Evolutionary conservation across 2,113 vertebrate genomes (phyloP), one percentile per base, ranked within the genome.

Genomic region (Ailuropoda melanoleuca): DNA sequence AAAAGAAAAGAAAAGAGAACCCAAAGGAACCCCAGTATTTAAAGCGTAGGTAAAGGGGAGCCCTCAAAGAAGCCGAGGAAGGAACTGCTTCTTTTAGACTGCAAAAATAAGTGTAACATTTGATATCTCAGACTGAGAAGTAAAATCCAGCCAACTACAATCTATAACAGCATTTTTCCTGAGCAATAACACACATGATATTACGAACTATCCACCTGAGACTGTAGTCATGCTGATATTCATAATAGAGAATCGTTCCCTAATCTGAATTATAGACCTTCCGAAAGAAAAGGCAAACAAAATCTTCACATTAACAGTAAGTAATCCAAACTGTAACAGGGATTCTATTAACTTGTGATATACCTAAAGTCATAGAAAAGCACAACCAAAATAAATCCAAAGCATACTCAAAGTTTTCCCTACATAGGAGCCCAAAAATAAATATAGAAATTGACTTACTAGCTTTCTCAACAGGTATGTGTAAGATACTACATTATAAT

Each of bases 371-470:
- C 77, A 85, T 29, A 87, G 21, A 94, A 72, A 92, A 90, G 34
- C 31, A 75, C 95, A 77, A 62, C 1, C 23, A 90, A 95, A 93
- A 50, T 82, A 89, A 97, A 96, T 11, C 58, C 55, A 93, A 94
- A 48, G 43, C 26, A 89, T 21, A 93, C 4, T 55, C 58, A 64
- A 29, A 39, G 21, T 37, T 72, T 90, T 78, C 55, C 23, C 50
- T 85, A 34, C 34, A 89, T 46, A 11, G 80, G 48, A 64, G 11
- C 8, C 24, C 31, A 95, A 92, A 88, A 82, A 66, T 24, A 75
- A 53, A 58, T 78, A 55, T 3, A 53, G 23, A 87, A 66, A 92
- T 53, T 64, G 39, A 93, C 50, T 55, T 39, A 85, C 6, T n/a
- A 77, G 75, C 77, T 75, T 88, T 50, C n/a, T 64, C 46, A 12